Evolutionary conservation across 2,888 invertebrate genomes (phyloP).

Genomic region (Drosophila pseudotakahashii): DNA sequence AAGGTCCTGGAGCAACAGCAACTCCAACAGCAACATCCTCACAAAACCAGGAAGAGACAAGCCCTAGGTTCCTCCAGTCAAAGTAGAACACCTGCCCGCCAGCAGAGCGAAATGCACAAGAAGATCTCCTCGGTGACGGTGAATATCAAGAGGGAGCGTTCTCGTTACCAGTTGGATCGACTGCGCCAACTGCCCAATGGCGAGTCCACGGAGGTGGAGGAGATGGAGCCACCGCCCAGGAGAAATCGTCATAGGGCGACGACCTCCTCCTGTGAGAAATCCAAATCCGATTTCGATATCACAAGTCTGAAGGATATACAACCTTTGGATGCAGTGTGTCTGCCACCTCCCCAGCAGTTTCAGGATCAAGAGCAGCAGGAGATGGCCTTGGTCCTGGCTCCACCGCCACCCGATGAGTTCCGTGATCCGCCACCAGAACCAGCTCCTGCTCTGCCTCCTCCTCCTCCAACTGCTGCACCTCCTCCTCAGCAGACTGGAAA

Average conservation of each 20-base stretch:
- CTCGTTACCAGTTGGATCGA: slow-evolving; percentile 68
- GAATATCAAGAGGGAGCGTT: slow-evolving; percentile 78
- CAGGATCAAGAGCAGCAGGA: slow-evolving; percentile 93
- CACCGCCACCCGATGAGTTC: slow-evolving; percentile 90
- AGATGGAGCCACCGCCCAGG: slow-evolving; percentile 71
- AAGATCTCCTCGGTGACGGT: slow-evolving; percentile 82
- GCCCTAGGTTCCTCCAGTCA: slow-evolving; percentile 57
- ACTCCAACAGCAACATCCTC: slow-evolving; percentile 81
- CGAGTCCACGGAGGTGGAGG: slow-evolving; percentile 81
- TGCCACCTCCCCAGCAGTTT: slow-evolving; percentile 92
- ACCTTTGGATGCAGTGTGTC: slow-evolving; percentile 89
- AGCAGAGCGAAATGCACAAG: slow-evolving; percentile 71
- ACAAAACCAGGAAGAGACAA: slow-evolving; percentile 65
- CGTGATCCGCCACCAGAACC: slow-evolving; percentile 85
- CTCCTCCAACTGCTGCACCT: slow-evolving; percentile 11
- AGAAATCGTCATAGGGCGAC: slow-evolving; percentile 60
- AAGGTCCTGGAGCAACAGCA: slow-evolving; percentile 85
- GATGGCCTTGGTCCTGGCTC: slow-evolving; percentile 48
- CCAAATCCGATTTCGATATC: slow-evolving; percentile 87
- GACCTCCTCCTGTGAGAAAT: slow-evolving; percentile 83
- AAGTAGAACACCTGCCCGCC: slow-evolving; percentile 60
- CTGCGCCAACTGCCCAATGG: slow-evolving; percentile 72
- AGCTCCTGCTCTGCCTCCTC: slow-evolving; percentile 23
- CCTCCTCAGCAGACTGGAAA: slow-evolving; percentile 24
- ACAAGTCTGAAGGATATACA: slow-evolving; percentile 86